Evolutionary conservation across 2,888 invertebrate genomes (phyloP).

Genomic region (Nephrotoma flavescens): DNA sequence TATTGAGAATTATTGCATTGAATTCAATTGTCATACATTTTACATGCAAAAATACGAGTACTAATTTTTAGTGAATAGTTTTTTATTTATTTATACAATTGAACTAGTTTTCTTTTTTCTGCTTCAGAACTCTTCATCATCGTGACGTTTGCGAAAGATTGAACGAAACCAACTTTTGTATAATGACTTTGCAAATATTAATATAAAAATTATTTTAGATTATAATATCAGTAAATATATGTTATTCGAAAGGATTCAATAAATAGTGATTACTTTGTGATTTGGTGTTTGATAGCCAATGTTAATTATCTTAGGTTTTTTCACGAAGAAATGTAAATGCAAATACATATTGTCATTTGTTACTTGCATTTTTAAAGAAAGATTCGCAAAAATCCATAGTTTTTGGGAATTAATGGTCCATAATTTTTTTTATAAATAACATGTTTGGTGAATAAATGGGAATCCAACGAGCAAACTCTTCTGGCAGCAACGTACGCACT

Average conservation of each 20-base stretch:
- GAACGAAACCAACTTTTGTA: not conserved
- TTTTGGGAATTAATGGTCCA: too few relatives aligned
- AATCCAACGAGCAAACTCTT: too few relatives aligned
- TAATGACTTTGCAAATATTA: not conserved
- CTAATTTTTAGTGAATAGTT: not conserved
- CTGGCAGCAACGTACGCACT: too few relatives aligned
- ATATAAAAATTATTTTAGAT: not conserved
- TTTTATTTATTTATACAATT: not conserved
- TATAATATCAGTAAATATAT: not conserved
- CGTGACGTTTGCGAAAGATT: not conserved
- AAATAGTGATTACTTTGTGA: not conserved
- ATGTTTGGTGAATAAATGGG: too few relatives aligned
- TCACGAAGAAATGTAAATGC: too few relatives aligned
- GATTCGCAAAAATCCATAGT: too few relatives aligned
- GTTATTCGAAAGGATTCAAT: not conserved
- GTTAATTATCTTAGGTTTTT: not conserved
- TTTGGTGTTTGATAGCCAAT: not conserved
- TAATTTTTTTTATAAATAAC: too few relatives aligned
- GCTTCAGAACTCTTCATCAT: not conserved
- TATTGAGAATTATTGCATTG: not conserved
- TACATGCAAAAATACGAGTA: not conserved
- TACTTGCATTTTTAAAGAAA: too few relatives aligned
- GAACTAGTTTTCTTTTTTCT: not conserved
- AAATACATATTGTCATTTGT: too few relatives aligned
- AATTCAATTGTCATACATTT: not conserved